Conservation (phyloP, 2,888 invertebrate species). For the Megalurothrips usitatus region DNA sequence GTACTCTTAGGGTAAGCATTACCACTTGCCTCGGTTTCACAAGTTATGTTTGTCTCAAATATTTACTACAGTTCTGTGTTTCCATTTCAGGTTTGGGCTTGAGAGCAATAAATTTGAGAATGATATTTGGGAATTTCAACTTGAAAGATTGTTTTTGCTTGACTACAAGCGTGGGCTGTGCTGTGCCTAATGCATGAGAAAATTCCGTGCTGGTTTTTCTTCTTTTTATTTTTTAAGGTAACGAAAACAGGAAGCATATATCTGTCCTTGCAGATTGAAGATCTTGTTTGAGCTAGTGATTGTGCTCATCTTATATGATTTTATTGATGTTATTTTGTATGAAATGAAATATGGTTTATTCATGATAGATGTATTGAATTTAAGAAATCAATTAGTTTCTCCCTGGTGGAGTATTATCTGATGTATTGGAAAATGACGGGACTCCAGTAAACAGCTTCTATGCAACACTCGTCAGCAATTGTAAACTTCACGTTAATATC, state of each 20-base stretch:
- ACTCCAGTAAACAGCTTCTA: not conserved
- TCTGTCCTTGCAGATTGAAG: not conserved
- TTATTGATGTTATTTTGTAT: not conserved
- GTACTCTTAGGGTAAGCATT: conserved; percentile 67
- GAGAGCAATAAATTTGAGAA: not conserved
- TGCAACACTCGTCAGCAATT: not conserved
- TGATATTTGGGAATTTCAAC: not conserved
- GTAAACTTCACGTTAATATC: not conserved
- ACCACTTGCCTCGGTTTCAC: not conserved
- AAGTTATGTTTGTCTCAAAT: not conserved
- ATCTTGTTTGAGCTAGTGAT: not conserved
- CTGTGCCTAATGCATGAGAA: not conserved
- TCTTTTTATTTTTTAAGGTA: not conserved
- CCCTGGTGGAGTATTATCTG: not conserved
- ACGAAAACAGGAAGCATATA: not conserved
- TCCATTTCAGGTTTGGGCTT: conserved; percentile 4
- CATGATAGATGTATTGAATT: conserved; percentile 3
- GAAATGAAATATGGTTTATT: conserved; percentile 16
- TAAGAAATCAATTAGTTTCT: not conserved
- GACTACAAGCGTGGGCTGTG: not conserved
- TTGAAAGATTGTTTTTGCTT: not conserved
- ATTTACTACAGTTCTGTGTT: not conserved
- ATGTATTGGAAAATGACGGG: not conserved
- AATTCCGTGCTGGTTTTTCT: not conserved
- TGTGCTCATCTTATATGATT: conserved; percentile 20